phyloP scores from a whole-genome alignment of 2,113 vertebrate species.

The Connochaetes taurinus region DNA sequence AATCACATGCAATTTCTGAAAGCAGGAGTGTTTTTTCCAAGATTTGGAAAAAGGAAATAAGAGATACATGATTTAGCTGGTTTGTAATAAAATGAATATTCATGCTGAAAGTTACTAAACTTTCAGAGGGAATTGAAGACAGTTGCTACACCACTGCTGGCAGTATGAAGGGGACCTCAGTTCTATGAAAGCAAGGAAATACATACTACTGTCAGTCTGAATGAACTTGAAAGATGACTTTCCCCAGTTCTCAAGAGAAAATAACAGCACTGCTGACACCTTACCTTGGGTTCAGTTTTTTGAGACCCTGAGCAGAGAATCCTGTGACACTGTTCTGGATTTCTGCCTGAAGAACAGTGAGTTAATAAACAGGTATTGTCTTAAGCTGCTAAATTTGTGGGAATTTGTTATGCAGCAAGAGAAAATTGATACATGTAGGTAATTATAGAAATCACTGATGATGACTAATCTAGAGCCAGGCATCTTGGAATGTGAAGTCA shows the following conservation, averaged over 20 bases:
- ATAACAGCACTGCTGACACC: background rate
- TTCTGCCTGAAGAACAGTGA: background rate
- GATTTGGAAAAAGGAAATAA: background rate
- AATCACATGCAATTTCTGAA: background rate
- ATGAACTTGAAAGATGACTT: background rate
- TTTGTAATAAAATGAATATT: background rate
- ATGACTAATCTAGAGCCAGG: no score
- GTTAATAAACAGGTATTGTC: background rate
- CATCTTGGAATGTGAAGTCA: no score
- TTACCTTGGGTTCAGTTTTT: background rate
- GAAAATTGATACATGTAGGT: background rate
- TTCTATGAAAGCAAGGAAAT: background rate
- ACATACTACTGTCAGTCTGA: background rate
- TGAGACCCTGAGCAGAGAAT: background rate
- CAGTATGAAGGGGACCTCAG: background rate
- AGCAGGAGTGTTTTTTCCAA: background rate
- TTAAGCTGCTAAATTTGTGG: background rate
- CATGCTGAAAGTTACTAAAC: background rate
- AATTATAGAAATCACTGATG: background rate
- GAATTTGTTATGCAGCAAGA: background rate
- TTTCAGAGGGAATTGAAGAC: background rate
- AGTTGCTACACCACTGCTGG: rapidly evolving
- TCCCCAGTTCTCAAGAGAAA: background rate
- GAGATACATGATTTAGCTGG: background rate
- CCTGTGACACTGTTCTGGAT: background rate